Percentiles rank a stretch among this genome's conserved stretches.
phyloP scores from a whole-genome alignment of 2,888 invertebrate genomes.

The Chaitophorus viminalis region DNA sequence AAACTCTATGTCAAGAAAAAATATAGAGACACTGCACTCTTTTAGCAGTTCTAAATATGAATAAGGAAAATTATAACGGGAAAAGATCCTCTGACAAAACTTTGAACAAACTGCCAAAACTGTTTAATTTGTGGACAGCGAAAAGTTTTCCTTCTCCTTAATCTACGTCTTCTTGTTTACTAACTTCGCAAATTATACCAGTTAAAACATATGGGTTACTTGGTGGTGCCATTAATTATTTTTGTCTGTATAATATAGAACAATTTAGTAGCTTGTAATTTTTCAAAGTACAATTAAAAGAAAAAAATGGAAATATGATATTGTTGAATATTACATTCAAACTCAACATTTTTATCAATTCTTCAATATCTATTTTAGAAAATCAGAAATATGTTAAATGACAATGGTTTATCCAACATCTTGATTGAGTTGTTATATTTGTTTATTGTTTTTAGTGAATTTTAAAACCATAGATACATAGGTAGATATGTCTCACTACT shows the following conservation, averaged over 20 bases:
- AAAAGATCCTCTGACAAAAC: constrained; percentile 27
- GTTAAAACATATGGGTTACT: constrained; percentile 50
- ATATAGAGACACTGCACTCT: constrained; percentile 63
- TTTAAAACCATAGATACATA: too few species aligned
- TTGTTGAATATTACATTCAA: too few species aligned
- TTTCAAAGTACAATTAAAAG: neutral
- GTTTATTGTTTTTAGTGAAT: too few species aligned
- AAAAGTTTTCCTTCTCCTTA: constrained; percentile 50
- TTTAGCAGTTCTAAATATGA: constrained; percentile 38
- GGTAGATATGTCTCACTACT: too few species aligned
- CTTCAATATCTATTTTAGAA: too few species aligned
- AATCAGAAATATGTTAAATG: too few species aligned
- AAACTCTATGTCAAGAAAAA: neutral
- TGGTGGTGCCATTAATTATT: constrained; percentile 50
- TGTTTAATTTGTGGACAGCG: constrained; percentile 56
- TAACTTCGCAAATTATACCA: constrained; percentile 52
- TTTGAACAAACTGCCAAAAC: constrained; percentile 51
- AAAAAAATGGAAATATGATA: too few species aligned
- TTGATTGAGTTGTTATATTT: too few species aligned
- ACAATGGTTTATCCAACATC: too few species aligned
- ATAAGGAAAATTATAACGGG: constrained; percentile 45
- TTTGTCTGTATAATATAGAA: neutral
- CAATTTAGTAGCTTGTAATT: neutral
- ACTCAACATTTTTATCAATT: too few species aligned
- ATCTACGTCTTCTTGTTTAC: constrained; percentile 48